phyloP scores from a whole-genome alignment of 2,797 vertebrate genomes.

The Darevskia mixta region DNA sequence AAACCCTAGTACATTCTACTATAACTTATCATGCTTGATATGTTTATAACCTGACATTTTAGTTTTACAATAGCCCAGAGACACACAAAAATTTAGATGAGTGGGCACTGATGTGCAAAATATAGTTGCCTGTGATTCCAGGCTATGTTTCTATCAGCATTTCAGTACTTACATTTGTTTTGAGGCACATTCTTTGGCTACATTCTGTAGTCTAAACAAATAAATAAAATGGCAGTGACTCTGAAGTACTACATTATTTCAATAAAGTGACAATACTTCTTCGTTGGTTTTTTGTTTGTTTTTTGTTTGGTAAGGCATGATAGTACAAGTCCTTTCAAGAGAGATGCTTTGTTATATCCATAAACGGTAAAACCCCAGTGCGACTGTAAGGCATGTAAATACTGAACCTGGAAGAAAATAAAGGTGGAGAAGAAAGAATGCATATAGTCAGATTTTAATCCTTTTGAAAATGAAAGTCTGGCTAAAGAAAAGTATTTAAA shows the following conservation, averaged over 20 bases:
- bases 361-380: constrained; percentile 94
- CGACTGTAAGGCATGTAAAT: constrained; percentile 96
- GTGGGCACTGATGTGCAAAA: neutral
- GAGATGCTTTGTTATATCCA: constrained; percentile 83
- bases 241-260: constrained; percentile 17
- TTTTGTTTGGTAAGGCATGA: constrained; percentile 52
- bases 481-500: neutral
- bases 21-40: neutral
- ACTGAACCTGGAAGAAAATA: constrained; percentile 86
- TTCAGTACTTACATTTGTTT: neutral
- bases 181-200: constrained; percentile 35
- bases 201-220: constrained; percentile 60
- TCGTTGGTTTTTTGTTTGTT: neutral
- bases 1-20: neutral
- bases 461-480: neutral
- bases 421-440: constrained; percentile 9
- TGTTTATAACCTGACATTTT: fast-evolving
- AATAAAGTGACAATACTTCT: constrained; percentile 21
- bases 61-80: neutral
- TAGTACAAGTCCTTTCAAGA: constrained; percentile 58
- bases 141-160: constrained; percentile 27
- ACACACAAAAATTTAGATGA: neutral
- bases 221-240: constrained; percentile 50
- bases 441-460: constrained; percentile 41
- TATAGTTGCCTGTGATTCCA: neutral